Conservation (phyloP, 2,797 vertebrate species). For the Periparus ater region DNA sequence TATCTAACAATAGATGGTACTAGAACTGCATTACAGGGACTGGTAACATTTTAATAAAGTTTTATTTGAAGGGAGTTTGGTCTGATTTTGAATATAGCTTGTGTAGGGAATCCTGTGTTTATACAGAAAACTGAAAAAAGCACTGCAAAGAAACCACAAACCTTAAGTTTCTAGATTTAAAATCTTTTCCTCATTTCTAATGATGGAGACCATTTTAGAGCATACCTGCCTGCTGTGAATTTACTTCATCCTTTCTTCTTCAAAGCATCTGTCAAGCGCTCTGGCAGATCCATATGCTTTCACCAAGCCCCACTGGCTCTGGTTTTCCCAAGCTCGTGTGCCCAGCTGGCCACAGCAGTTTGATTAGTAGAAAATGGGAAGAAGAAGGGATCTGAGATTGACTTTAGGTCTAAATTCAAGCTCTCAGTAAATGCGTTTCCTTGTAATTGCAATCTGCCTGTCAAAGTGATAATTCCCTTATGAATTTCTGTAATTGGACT, state of each 20-base stretch:
- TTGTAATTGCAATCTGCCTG: slow-evolving; percentile 24
- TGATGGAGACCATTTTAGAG: neutral
- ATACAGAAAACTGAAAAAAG: neutral
- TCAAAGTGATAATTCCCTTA: slow-evolving; percentile 21
- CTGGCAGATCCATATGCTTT: slow-evolving; percentile 49
- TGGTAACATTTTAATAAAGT: neutral
- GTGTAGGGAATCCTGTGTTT: neutral
- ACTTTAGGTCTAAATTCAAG: slow-evolving; percentile 29
- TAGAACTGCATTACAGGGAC: neutral
- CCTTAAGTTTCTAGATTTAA: neutral
- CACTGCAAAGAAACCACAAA: neutral
- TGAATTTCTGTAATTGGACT: slow-evolving; percentile 25
- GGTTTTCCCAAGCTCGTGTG: neutral
- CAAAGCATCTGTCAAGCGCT: slow-evolving; percentile 5
- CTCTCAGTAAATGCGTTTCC: neutral
- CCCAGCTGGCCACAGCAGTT: slow-evolving; percentile 39
- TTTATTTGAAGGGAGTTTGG: neutral
- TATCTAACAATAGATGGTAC: neutral
- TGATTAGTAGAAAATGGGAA: slow-evolving; percentile 27
- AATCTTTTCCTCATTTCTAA: neutral
- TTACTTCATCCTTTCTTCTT: slow-evolving; percentile 3
- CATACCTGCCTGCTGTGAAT: neutral
- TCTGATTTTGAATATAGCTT: neutral
- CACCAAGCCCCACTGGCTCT: slow-evolving; percentile 9
- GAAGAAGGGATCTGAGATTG: slow-evolving; percentile 1